Evolutionary conservation across 2,113 vertebrate genomes (phyloP), one percentile per base, ranked within the genome.

Genomic region (Toxotes chatareus): DNA sequence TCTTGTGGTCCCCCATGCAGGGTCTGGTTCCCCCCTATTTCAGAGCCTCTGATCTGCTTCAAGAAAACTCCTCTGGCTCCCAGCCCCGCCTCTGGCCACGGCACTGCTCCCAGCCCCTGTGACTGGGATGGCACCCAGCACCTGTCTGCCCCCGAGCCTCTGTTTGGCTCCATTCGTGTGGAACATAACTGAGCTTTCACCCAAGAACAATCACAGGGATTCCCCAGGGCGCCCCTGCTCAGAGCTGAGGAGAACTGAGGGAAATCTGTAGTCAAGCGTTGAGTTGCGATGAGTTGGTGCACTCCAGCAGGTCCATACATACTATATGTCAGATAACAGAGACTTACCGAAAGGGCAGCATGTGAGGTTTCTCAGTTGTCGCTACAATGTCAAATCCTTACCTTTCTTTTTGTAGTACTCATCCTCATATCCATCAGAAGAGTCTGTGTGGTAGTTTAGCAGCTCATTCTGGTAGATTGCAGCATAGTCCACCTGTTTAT

Each of bases 391-490:
- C 17, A 14, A 8, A 74, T 12, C 27, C 83, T 79, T 93, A 99
- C 98, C 98, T 97, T 95, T 98, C 84, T 98, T 98, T 88, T 97
- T 98, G 93, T 97, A 96, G 91, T 97, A 99, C 17, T 97, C 96
- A 0, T 99, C 97, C 75, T 97, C 96, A 3, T 97, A 94, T 0
- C 95, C 97, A 3, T 97, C 96, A 0, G 96, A 95, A 0, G 96
- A 95, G 5, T 98, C 97, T 0, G 96, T 97, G 68, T 94, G 91
- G 4, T 99, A 99, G 83, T 94, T 94, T 62, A 95, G 83, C 67
- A 99, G 94, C 80, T 98, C 96, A 23, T 96, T 94, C 82, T 98
- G 96, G 0, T 98, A 99, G 71, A 97, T 67, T 40, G 92, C 96
- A 10, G 96, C 89, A 40, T 97, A 99, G 82, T 98, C 96, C 0